Evolutionary conservation across 53 echinoderm and acorn worm genomes (phyloP), one percentile per base, ranked within the genome.

Genomic region (Stichopus horrens): DNA sequence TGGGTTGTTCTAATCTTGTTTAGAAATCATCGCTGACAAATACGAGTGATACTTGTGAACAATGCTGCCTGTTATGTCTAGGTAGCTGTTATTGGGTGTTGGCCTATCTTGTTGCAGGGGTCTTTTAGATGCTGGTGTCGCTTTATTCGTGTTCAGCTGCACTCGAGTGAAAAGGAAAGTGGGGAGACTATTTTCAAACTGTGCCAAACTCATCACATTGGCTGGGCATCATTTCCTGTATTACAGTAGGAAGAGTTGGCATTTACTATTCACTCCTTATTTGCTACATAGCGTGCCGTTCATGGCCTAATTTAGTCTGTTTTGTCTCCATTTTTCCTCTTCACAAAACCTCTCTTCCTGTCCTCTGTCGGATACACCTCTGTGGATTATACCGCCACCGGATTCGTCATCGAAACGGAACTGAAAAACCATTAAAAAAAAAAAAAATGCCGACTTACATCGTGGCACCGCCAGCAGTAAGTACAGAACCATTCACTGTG

Each of bases 1-100:
- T 54, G 55, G 78, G 78, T 78, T 54, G 75, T 78, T n/a, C 53
- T 78, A 78, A 78, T 78, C 78, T 54, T 78, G 78, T 78, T 78
- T 54, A 78, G 78, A 78, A 78, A 78, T 78, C 78, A 53, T 52
- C 78, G n/a, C 78, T 37, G 16, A 18, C 19, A 37, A 78, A 54
- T 52, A 53, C 51, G 54, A 78, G 13, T n/a, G 53, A 53, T 75
- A 53, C 8, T 53, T 78, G 8, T 16, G 53, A 78, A 78, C 78
- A 53, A 78, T 78, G 53, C 52, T 52, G 8, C 18, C 16, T 78
- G 13, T 53, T 13, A 7, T 78, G 53, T 78, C 16, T 52, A n/a
- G 21, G 53, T 18, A 78, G 10, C 78, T 16, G 53, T 10, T 78
- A n/a, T 78, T 37, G 78, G 78, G 78, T 78, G 78, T 53, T 78